phyloP scores from a whole-genome alignment of 37 sponge, comb jelly and placozoan genomes.

The Oopsacas minuta region DNA sequence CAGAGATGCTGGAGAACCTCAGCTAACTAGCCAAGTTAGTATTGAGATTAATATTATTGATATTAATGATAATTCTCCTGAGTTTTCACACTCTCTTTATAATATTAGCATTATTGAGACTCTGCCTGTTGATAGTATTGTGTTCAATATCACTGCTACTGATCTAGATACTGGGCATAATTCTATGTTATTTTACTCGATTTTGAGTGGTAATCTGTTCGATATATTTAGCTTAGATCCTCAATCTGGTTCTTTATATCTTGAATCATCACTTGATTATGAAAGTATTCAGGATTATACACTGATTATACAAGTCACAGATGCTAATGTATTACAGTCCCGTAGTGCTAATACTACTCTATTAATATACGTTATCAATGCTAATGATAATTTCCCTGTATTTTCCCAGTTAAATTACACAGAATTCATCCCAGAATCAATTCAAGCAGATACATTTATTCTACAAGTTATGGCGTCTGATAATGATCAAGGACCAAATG shows the following conservation, averaged over 20 bases:
- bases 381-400: neutral
- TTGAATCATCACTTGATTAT: neutral
- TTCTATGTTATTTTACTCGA: neutral
- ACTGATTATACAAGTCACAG: neutral
- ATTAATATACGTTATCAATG: neutral
- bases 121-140: neutral
- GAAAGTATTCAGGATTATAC: neutral
- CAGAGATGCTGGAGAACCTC: conserved; percentile 17
- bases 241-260: neutral
- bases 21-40: neutral
- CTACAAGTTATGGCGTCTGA: neutral
- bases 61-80: conserved; percentile 7
- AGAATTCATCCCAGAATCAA: neutral
- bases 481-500: neutral
- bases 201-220: neutral
- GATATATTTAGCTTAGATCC: neutral
- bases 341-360: neutral
- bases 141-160: neutral
- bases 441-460: neutral
- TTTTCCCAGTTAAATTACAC: neutral
- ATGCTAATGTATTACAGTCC: neutral
- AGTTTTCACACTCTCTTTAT: neutral
- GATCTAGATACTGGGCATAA: neutral
- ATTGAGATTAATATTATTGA: neutral
- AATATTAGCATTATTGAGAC: neutral